These are phyloP conservation scores for Atlantisia rogersi DNA, from an alignment of 2,113 vertebrate genomes.

Conservation along the genomic window DNA sequence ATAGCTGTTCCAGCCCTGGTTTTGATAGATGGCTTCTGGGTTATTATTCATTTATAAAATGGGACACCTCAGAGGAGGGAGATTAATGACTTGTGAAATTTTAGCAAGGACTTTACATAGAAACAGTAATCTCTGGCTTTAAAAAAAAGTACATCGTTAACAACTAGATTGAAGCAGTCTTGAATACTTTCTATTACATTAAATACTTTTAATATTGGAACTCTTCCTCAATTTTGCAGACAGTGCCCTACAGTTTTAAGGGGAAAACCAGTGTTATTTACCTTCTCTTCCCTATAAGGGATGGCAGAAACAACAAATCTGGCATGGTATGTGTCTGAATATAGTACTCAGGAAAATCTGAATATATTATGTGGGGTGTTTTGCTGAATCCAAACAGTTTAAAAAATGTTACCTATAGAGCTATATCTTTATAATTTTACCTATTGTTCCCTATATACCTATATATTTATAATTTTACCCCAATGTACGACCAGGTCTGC, in stretches of 20 bases:
- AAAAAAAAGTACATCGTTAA: background rate
- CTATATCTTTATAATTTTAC: too few species aligned
- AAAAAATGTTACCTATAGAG: background rate
- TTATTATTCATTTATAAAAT: slow-evolving; percentile 17
- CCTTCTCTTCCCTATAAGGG: background rate
- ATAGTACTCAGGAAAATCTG: background rate
- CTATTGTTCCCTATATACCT: too few species aligned
- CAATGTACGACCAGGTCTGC: background rate
- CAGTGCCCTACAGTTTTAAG: background rate
- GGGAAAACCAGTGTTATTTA: accelerated
- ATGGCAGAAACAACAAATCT: background rate
- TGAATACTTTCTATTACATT: background rate
- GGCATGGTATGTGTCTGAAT: background rate
- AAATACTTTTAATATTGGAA: background rate
- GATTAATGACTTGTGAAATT: slow-evolving; percentile 3
- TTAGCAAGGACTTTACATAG: background rate
- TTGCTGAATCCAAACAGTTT: background rate
- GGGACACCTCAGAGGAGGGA: background rate
- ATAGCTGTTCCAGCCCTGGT: background rate
- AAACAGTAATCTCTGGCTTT: background rate
- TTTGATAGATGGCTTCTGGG: background rate
- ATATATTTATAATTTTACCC: background rate
- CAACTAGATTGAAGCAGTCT: background rate
- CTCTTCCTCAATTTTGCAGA: background rate
- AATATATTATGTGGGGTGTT: background rate